These are phyloP conservation scores for Danio tinwini DNA, from an alignment of 2,797 vertebrate genomes.

Conservation along the genomic window DNA sequence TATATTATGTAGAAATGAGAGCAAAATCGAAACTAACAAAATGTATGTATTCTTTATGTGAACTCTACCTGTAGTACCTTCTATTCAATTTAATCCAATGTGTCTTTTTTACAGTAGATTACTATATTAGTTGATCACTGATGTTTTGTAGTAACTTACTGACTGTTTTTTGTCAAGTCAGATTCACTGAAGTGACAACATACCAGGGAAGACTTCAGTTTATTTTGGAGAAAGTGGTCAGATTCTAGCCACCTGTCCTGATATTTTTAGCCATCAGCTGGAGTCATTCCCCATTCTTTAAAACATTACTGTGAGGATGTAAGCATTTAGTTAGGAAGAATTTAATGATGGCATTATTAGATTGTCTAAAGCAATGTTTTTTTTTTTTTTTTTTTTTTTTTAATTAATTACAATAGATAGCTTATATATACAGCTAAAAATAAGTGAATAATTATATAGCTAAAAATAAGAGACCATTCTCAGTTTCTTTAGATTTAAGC, in stretches of 20 bases:
- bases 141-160: neutral
- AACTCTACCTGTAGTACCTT: neutral
- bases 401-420: too few relatives aligned
- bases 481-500: too few relatives aligned
- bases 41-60: neutral
- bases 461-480: too few relatives aligned
- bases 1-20: too few relatives aligned
- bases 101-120: neutral
- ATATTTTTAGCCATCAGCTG: conserved; percentile 28
- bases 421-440: too few relatives aligned
- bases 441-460: too few relatives aligned
- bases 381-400: too few relatives aligned
- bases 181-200: neutral
- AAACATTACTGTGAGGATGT: conserved; percentile 14
- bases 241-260: conserved; percentile 13
- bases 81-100: neutral
- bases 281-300: neutral
- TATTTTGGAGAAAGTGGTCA: conserved; percentile 11
- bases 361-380: too few relatives aligned
- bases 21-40: neutral
- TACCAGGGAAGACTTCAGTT: neutral
- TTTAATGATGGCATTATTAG: neutral
- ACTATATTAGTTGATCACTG: neutral
- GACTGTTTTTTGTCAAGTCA: neutral
- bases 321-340: neutral